Base-by-base conservation (phyloP, 1,140 invertebrate genomes). In the Rhopalosiphum padi region DNA sequence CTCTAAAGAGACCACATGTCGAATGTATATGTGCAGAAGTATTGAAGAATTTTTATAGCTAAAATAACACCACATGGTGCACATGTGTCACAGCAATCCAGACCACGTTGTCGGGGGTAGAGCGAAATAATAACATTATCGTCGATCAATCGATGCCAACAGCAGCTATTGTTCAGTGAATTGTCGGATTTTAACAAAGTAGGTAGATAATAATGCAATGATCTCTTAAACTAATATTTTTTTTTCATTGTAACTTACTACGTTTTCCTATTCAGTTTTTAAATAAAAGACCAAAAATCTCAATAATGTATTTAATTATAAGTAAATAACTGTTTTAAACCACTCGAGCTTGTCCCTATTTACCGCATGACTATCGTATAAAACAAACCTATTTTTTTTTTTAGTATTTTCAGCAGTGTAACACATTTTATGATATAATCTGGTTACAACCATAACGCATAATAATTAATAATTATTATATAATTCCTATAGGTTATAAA, bases 41-140 rank as follows among this genome's bases (percentile, higher is more conserved):
- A 83, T 92, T 83, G 91, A 92, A 92, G 91, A 92, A 92, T 92
- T 92, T 92, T 92, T 82, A 92, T 83, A 83, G 91, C 37, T 92
- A 92, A 92, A 92, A 92, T 92, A 92, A 92, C 91, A 82, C 91
- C 91, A 92, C 91, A 92, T 92, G 91, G 91, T 82, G 77, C 91
- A 92, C 91, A 92, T 92, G 77, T 92, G 90, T 91, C 88, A 55
- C 35, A 51, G 35, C 51, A 55, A 55, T 89, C 35, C 88, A 88
- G 48, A 89, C 48, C 48, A 22, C 35, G 18, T 53, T 41, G 41
- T 30, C 46, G 46, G 7, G 48, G 53, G 55, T 21, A 41, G 15
- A n/a, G 25, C 6, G 37, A 43, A 60, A 68, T 43, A 60, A 68
- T 43, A 90, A 90, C 88, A 90, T 68, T 41, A 43, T 90, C 53